A percentile compares a stretch with the other conserved stretches of the same genome.
Evolutionary conservation across 2,888 invertebrate genomes (phyloP).

Genomic region (Desoria tigrina): DNA sequence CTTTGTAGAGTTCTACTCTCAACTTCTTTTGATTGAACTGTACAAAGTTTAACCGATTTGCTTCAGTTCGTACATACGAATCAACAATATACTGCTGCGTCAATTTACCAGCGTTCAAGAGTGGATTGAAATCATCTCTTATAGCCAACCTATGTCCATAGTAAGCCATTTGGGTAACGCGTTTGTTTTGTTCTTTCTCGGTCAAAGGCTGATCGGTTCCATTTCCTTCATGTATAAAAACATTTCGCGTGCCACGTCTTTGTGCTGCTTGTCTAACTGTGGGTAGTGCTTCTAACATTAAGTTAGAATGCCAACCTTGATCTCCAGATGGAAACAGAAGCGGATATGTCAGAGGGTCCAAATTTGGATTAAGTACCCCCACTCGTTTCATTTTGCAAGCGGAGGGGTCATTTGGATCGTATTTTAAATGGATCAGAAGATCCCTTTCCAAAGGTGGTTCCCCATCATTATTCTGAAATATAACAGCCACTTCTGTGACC

Average conservation of each 20-base stretch:
- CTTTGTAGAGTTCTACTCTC: slow-evolving; percentile 48
- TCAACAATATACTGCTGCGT: slow-evolving; percentile 55
- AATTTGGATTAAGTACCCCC: slow-evolving; percentile 35
- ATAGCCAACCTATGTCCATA: slow-evolving; percentile 33
- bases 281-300: neutral
- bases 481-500: slow-evolving; percentile 43
- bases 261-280: neutral
- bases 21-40: slow-evolving; percentile 53
- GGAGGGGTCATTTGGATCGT: neutral
- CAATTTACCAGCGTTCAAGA: slow-evolving; percentile 51
- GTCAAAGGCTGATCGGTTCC: neutral
- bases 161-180: slow-evolving; percentile 27
- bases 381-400: slow-evolving; percentile 18
- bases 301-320: slow-evolving; percentile 30
- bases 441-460: slow-evolving; percentile 50
- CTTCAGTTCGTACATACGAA: slow-evolving; percentile 54
- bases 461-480: slow-evolving; percentile 41
- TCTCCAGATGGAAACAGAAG: slow-evolving; percentile 51
- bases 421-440: slow-evolving; percentile 26
- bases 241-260: no score
- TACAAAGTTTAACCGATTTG: slow-evolving; percentile 50
- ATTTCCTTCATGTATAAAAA: no score
- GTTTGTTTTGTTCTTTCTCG: neutral
- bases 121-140: slow-evolving; percentile 50
- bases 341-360: slow-evolving; percentile 51